These are phyloP conservation scores for Monoplex corrugatus DNA, from an alignment of 2,888 invertebrate genomes.

Conservation along the genomic window DNA sequence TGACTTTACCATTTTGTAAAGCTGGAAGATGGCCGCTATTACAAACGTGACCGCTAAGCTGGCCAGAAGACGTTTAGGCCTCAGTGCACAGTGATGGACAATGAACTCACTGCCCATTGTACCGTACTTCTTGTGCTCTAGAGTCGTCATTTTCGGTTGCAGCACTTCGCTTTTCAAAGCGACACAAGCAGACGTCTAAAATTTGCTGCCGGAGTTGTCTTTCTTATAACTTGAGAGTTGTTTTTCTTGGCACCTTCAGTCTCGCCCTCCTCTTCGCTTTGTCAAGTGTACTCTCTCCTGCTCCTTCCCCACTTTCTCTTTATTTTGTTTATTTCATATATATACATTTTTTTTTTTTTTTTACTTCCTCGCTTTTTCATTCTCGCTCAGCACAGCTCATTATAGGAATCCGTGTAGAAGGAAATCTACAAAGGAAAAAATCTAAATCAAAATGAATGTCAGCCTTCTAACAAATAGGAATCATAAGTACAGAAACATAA, in stretches of 20 bases:
- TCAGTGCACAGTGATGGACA: conserved; percentile 25
- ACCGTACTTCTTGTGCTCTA: conserved; percentile 37
- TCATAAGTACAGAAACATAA: too few relatives aligned
- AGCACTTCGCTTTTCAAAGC: neutral
- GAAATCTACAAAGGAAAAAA: neutral
- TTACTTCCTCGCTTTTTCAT: neutral
- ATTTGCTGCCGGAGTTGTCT: neutral
- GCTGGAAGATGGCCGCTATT: neutral
- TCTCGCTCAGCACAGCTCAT: neutral
- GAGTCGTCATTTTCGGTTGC: neutral
- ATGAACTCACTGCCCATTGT: conserved; percentile 41
- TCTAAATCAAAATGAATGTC: too few relatives aligned
- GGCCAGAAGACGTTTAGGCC: conserved; percentile 21
- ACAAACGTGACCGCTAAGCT: conserved; percentile 21
- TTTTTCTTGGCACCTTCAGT: too few relatives aligned
- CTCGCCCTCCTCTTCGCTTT: too few relatives aligned
- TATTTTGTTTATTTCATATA: too few relatives aligned
- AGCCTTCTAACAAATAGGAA: too few relatives aligned
- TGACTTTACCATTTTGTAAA: conserved; percentile 44
- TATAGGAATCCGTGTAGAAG: neutral
- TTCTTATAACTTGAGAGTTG: neutral
- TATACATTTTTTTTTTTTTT: neutral
- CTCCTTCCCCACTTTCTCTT: neutral
- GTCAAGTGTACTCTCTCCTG: neutral
- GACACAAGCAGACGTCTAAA: neutral